Evolutionary conservation across 1,140 invertebrate genomes (phyloP).

Genomic region (Paraescarpia echinospica): DNA sequence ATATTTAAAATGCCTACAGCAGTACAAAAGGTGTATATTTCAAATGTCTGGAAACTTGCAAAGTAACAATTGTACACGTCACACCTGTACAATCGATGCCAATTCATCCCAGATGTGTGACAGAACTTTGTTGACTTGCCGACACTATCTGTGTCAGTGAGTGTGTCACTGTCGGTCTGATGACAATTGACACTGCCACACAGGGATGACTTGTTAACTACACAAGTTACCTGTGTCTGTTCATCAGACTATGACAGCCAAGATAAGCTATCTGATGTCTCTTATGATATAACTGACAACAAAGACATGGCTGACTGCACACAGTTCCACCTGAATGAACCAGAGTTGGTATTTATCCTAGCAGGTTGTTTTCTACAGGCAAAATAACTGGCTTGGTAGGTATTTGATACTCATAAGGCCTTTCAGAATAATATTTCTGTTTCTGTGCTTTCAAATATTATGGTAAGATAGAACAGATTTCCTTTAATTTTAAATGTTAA

Average conservation of each 20-base stretch:
- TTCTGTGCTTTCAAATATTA: too few species aligned
- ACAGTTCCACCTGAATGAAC: neutral
- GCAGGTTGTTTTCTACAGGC: neutral
- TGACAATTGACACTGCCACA: neutral
- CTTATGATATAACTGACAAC: neutral
- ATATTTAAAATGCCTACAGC: neutral
- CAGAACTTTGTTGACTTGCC: neutral
- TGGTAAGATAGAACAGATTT: too few species aligned
- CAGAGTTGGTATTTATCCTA: neutral
- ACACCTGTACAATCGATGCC: neutral
- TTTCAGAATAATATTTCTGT: too few species aligned
- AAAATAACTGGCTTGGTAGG: neutral
- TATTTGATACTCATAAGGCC: neutral
- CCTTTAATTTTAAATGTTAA: too few species aligned
- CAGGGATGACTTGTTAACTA: neutral
- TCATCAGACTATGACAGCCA: neutral
- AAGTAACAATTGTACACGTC: neutral
- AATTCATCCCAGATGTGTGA: neutral
- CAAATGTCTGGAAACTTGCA: neutral
- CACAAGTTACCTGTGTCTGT: neutral
- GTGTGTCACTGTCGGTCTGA: neutral
- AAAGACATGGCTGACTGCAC: neutral
- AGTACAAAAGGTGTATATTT: neutral
- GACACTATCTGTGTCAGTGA: neutral
- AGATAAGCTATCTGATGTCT: slow-evolving; percentile 1